phyloP scores from a whole-genome alignment of 2,888 invertebrate species.

The Protophormia terraenovae region DNA sequence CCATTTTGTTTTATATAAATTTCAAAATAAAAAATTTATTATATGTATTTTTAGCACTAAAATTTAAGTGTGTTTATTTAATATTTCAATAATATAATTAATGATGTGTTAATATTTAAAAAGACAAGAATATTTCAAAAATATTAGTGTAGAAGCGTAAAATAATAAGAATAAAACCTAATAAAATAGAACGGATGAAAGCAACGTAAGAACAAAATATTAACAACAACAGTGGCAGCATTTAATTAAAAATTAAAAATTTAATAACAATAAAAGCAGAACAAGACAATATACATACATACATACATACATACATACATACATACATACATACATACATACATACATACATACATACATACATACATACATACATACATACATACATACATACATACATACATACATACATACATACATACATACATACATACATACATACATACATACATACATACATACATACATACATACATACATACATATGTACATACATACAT shows the following conservation, averaged over 20 bases:
- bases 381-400: background rate
- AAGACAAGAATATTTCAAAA: background rate
- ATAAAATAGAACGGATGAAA: background rate
- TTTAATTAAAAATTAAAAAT: slow-evolving; percentile 53
- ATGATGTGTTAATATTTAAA: slow-evolving; percentile 6
- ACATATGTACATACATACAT: too few relatives aligned
- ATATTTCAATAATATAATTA: background rate
- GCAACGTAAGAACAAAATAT: background rate
- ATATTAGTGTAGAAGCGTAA: background rate
- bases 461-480: too few relatives aligned
- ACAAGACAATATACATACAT: background rate
- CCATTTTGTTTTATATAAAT: background rate
- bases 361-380: background rate
- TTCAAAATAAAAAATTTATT: background rate
- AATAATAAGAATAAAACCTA: background rate
- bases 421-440: too few relatives aligned
- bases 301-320: background rate
- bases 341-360: too few relatives aligned
- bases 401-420: too few relatives aligned
- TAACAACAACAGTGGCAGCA: slow-evolving; percentile 4
- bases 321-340: too few relatives aligned
- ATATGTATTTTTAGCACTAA: background rate
- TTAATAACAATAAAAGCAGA: slow-evolving; percentile 42
- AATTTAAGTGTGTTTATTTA: background rate
- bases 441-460: background rate